A percentile compares a stretch with the other conserved stretches of the same genome.
Evolutionary conservation across 2,888 invertebrate genomes (phyloP).

Genomic region (Salticus scenicus): DNA sequence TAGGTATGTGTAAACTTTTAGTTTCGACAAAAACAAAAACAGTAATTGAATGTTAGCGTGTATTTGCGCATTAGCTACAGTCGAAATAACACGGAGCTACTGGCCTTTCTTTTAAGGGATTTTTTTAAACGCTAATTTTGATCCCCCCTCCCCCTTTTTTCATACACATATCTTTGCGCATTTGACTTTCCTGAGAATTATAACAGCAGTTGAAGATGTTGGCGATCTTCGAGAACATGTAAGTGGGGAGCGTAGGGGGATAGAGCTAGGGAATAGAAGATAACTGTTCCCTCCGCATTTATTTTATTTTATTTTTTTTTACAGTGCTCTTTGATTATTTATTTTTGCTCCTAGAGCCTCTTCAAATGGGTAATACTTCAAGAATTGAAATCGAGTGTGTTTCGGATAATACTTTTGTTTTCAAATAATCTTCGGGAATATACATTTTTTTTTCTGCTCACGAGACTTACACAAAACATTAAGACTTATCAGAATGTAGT

Average conservation of each 20-base stretch:
- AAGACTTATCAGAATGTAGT: constrained; percentile 38
- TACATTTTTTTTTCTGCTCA: constrained; percentile 15
- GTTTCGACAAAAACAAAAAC: constrained; percentile 60
- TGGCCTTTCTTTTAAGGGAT: constrained; percentile 22
- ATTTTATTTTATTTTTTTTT: constrained; percentile 58
- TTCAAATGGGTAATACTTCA: constrained; percentile 55
- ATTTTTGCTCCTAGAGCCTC: constrained; percentile 54
- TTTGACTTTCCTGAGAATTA: constrained; percentile 62
- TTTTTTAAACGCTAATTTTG: constrained; percentile 53
- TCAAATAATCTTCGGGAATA: constrained; percentile 16
- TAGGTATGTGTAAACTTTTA: constrained; percentile 65
- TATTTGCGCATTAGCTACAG: constrained; percentile 67
- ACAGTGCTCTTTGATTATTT: constrained; percentile 43
- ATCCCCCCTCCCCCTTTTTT: constrained; percentile 36
- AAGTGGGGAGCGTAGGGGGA: neutral
- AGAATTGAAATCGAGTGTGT: constrained; percentile 58
- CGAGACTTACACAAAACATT: constrained; percentile 26
- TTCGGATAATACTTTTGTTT: constrained; percentile 49
- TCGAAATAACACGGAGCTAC: constrained; percentile 42
- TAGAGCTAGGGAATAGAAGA: neutral
- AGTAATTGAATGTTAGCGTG: constrained; percentile 68
- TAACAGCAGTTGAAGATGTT: constrained; percentile 62
- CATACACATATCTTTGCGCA: constrained; percentile 38
- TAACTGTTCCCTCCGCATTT: constrained; percentile 53
- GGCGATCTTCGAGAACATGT: constrained; percentile 46